phyloP scores from a whole-genome alignment of 2,888 invertebrate genomes.

The Geotrupes spiniger region DNA sequence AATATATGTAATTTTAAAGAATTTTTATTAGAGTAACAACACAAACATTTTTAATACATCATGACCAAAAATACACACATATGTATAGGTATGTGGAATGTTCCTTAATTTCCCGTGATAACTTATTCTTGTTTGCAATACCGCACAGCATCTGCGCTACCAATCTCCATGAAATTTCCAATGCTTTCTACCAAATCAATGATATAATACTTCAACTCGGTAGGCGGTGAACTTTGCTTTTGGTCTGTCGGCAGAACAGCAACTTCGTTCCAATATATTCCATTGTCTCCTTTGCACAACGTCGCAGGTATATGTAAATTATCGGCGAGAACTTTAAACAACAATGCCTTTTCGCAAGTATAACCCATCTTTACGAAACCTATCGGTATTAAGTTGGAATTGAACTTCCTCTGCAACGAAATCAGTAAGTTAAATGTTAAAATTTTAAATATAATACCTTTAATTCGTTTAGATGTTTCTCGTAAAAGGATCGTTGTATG shows the following conservation, averaged over 20 bases:
- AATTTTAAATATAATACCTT: background rate
- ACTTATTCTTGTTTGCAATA: conserved; percentile 40
- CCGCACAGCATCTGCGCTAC: conserved; percentile 41
- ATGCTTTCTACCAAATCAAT: conserved; percentile 51
- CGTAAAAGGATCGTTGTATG: conserved; percentile 3
- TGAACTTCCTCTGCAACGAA: conserved; percentile 29
- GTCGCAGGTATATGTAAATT: conserved; percentile 51
- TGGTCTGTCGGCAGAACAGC: conserved; percentile 22
- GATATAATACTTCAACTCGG: conserved; percentile 43
- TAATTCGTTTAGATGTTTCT: conserved; percentile 10
- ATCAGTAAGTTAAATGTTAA: no score
- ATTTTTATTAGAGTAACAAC: no score
- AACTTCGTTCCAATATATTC: conserved; percentile 48
- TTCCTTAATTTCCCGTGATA: no score
- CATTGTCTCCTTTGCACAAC: conserved; percentile 48
- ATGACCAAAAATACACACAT: no score
- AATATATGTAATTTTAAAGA: no score
- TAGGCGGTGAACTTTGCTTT: background rate
- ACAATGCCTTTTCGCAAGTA: conserved; percentile 53
- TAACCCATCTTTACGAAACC: conserved; percentile 53
- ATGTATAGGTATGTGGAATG: no score
- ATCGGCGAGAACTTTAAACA: conserved; percentile 58
- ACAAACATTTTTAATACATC: no score
- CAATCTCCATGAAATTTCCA: conserved; percentile 48
- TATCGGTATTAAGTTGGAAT: conserved; percentile 53